Percentiles rank a stretch among this genome's conserved stretches.
Conservation (phyloP, 2,113 vertebrate genomes). For the Hemiscyllium ocellatum region DNA sequence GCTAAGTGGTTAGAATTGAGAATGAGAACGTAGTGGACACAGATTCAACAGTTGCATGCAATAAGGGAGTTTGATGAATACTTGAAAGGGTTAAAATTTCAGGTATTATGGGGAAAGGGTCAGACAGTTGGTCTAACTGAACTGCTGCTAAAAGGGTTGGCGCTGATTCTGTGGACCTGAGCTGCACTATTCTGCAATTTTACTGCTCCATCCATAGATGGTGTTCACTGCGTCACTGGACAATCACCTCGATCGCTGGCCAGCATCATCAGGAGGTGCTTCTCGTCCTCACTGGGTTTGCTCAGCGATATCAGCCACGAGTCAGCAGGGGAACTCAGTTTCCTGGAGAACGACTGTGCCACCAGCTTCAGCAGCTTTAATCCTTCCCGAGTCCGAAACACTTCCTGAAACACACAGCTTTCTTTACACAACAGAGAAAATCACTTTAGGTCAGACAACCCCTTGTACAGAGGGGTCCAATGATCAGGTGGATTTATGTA, state of each 20-base stretch:
- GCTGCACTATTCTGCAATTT: neutral
- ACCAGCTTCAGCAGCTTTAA: conserved; percentile 74
- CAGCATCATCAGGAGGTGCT: conserved; percentile 84
- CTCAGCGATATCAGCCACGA: conserved; percentile 84
- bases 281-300: conserved; percentile 85
- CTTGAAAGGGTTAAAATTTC: neutral
- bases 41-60: neutral
- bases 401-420: conserved; percentile 61
- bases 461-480: neutral
- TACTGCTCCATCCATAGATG: neutral
- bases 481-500: neutral
- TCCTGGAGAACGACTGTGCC: conserved; percentile 72
- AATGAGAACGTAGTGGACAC: neutral
- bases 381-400: conserved; percentile 73
- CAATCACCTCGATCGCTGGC: conserved; percentile 72
- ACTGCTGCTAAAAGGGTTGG: neutral
- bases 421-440: neutral
- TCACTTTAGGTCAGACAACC: neutral
- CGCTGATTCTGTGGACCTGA: neutral
- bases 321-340: conserved; percentile 65
- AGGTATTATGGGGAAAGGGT: neutral
- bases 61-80: neutral
- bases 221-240: accelerated
- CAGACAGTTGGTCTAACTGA: neutral
- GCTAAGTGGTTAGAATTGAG: neutral